Conservation (phyloP, 2,888 invertebrate species). For the Chrysomela aeneicollis region DNA sequence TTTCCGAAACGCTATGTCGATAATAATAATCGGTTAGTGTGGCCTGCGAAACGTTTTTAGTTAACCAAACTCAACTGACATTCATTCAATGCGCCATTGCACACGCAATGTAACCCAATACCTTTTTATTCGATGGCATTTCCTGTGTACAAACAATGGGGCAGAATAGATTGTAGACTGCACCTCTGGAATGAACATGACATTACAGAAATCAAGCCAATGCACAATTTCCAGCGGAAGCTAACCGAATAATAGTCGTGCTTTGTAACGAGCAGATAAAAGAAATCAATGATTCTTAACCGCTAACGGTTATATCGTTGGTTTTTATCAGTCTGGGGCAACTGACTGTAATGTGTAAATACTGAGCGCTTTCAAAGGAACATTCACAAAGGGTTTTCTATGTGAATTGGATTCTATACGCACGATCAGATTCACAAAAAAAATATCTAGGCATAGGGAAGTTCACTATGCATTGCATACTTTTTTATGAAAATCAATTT, state of each 20-base stretch:
- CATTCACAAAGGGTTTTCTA: neutral
- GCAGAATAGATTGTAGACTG: too few relatives aligned
- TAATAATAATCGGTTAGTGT: too few relatives aligned
- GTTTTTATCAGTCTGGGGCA: neutral
- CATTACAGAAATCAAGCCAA: neutral
- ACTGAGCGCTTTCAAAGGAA: neutral
- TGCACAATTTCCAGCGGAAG: neutral
- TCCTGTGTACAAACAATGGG: too few relatives aligned
- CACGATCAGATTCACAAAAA: slow-evolving; percentile 1
- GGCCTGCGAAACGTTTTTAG: too few relatives aligned
- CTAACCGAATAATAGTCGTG: neutral
- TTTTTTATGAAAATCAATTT: too few relatives aligned
- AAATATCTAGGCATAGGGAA: neutral
- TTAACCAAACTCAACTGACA: too few relatives aligned
- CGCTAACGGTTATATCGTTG: neutral
- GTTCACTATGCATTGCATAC: neutral
- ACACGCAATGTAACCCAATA: too few relatives aligned
- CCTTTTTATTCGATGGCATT: too few relatives aligned
- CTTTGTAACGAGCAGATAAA: neutral
- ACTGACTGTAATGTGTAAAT: slow-evolving; percentile 1
- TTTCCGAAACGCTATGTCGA: too few relatives aligned
- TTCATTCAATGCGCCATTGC: too few relatives aligned
- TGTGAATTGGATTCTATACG: neutral
- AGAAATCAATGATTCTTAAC: neutral
- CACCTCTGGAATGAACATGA: too few relatives aligned